Conservation (phyloP, 2,113 vertebrate genomes). For the Archocentrus centrarchus region DNA sequence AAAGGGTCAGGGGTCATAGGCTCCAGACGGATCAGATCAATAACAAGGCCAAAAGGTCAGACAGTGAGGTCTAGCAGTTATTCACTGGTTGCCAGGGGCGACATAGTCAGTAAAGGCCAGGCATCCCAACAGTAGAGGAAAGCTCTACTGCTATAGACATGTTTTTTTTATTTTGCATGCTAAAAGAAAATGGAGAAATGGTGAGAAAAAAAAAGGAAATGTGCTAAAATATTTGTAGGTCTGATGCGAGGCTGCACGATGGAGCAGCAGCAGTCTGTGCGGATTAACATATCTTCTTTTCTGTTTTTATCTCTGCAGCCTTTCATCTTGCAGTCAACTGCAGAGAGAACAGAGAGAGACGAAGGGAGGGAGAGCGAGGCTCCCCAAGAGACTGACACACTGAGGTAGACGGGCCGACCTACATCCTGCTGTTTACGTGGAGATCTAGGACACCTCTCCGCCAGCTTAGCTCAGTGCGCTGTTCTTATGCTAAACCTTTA, state of each 20-base stretch:
- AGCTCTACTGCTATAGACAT: slow-evolving; percentile 8
- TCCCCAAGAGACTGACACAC: slow-evolving; percentile 70
- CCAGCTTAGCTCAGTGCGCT: slow-evolving; percentile 37
- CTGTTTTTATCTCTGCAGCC: slow-evolving; percentile 66
- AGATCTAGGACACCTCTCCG: slow-evolving; percentile 65
- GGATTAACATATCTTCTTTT: slow-evolving; percentile 60
- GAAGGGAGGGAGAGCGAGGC: slow-evolving; percentile 35
- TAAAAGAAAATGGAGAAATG: background rate
- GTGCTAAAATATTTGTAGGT: background rate
- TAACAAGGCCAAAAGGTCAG: slow-evolving; percentile 72
- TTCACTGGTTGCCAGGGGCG: slow-evolving; percentile 64
- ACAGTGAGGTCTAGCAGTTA: slow-evolving; percentile 50
- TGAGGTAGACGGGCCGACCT: slow-evolving; percentile 78
- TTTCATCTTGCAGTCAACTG: slow-evolving; percentile 65
- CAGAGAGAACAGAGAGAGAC: slow-evolving; percentile 34
- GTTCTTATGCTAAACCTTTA: slow-evolving; percentile 30
- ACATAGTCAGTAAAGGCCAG: slow-evolving; percentile 57
- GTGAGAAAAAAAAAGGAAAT: background rate
- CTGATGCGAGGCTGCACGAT: slow-evolving; percentile 18
- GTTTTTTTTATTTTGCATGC: slow-evolving; percentile 5
- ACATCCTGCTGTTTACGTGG: slow-evolving; percentile 69
- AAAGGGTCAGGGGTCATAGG: slow-evolving; percentile 68
- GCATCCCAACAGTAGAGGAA: slow-evolving; percentile 47
- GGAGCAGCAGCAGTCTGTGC: slow-evolving; percentile 20
- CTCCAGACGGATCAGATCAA: slow-evolving; percentile 76